phyloP scores from a whole-genome alignment of 2,888 invertebrate genomes.

The Pseudolycoriella hygida region DNA sequence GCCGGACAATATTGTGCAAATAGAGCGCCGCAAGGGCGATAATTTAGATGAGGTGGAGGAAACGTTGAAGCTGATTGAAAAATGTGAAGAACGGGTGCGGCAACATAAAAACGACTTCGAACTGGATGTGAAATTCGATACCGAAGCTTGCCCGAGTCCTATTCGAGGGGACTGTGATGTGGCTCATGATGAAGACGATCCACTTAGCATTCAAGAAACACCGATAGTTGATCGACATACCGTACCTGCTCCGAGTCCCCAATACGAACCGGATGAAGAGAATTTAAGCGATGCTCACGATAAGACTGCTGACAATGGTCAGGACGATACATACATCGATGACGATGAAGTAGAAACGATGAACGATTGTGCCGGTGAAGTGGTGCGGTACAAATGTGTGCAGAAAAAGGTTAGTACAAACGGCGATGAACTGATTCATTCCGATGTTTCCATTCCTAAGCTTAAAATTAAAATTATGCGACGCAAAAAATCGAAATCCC shows the following conservation, averaged over 20 bases:
- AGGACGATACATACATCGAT: background rate
- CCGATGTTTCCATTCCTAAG: background rate
- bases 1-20: conserved; percentile 10
- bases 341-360: background rate
- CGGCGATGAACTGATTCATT: background rate
- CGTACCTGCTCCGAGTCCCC: too few relatives aligned
- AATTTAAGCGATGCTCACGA: too few relatives aligned
- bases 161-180: background rate
- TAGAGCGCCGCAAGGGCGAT: background rate
- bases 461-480: background rate
- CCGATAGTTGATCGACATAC: too few relatives aligned
- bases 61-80: conserved; percentile 9
- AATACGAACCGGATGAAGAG: too few relatives aligned
- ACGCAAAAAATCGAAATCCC: background rate
- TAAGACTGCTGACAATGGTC: background rate
- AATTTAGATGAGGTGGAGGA: conserved; percentile 5
- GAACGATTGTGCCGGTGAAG: background rate
- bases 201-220: background rate
- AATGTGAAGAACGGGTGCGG: conserved; percentile 8
- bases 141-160: background rate
- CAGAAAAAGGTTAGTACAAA: background rate
- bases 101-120: conserved; percentile 10
- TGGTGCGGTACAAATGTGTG: background rate
- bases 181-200: background rate
- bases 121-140: conserved; percentile 7